phyloP scores from a whole-genome alignment of 2,113 vertebrate species.

The Piprites chloris region DNA sequence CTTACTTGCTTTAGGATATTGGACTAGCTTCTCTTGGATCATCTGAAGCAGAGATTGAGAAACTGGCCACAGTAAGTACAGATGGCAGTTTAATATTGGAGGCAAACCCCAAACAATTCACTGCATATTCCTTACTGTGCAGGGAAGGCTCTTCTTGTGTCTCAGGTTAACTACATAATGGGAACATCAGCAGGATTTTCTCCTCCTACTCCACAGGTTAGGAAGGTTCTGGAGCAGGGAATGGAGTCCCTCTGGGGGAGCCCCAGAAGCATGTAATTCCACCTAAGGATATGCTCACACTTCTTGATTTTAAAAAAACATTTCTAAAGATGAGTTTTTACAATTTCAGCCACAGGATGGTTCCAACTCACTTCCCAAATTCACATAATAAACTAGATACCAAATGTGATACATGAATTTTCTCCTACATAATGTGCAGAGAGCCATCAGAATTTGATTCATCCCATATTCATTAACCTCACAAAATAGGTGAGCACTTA shows the following conservation, averaged over 20 bases:
- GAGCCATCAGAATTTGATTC: not conserved
- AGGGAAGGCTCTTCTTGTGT: not conserved
- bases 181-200: not conserved
- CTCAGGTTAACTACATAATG: not conserved
- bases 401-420: not conserved
- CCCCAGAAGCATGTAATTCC: not conserved
- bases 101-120: not conserved
- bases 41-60: constrained; percentile 86
- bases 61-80: constrained; percentile 80
- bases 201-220: not conserved
- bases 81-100: not conserved
- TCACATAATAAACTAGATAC: not conserved
- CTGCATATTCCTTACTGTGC: not conserved
- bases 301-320: not conserved
- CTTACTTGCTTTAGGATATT: constrained; percentile 76
- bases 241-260: not conserved
- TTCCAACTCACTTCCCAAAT: not conserved
- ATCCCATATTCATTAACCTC: not conserved
- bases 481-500: not conserved
- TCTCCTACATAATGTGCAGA: not conserved
- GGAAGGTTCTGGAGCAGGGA: not conserved
- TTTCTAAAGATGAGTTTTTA: not conserved
- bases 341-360: not conserved
- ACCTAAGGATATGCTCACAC: not conserved
- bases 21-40: constrained; percentile 84